A percentile compares a stretch with the other conserved stretches of the same genome.
Conservation (phyloP, 2,797 vertebrate species). For the Crypturellus tataupa region DNA sequence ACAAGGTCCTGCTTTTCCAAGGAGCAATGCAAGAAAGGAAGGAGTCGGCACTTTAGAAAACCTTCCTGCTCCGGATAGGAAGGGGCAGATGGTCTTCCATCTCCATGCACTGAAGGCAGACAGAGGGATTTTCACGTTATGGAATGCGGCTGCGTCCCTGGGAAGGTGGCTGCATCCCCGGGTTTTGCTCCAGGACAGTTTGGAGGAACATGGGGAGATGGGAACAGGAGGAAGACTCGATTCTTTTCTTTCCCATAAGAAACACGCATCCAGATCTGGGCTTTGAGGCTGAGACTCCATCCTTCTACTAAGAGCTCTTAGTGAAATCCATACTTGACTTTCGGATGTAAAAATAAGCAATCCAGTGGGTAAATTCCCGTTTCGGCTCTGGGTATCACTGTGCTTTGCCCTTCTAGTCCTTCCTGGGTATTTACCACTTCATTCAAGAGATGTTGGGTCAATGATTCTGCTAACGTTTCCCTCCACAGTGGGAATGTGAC, state of each 20-base stretch:
- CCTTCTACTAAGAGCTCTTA: background rate
- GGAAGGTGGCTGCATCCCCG: background rate
- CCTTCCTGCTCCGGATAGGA: background rate
- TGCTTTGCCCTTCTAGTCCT: background rate
- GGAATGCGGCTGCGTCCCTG: background rate
- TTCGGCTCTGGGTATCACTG: background rate
- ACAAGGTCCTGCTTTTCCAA: too few species aligned
- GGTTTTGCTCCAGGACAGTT: background rate
- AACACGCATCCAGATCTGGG: background rate
- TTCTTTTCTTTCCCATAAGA: background rate
- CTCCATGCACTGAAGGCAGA: too few species aligned
- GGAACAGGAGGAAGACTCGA: background rate
- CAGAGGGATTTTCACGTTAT: background rate
- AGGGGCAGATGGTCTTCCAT: background rate
- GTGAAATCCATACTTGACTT: background rate
- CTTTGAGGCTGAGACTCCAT: background rate
- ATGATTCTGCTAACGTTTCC: background rate
- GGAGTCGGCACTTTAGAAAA: background rate
- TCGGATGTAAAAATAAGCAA: background rate
- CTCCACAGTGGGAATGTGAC: background rate
- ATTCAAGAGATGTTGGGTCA: background rate
- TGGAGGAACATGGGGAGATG: background rate
- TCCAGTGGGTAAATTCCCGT: background rate
- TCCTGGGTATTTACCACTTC: background rate
- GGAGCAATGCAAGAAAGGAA: background rate